These are phyloP conservation scores for Uria aalge DNA, from an alignment of 2,113 vertebrate genomes.

Conservation along the genomic window DNA sequence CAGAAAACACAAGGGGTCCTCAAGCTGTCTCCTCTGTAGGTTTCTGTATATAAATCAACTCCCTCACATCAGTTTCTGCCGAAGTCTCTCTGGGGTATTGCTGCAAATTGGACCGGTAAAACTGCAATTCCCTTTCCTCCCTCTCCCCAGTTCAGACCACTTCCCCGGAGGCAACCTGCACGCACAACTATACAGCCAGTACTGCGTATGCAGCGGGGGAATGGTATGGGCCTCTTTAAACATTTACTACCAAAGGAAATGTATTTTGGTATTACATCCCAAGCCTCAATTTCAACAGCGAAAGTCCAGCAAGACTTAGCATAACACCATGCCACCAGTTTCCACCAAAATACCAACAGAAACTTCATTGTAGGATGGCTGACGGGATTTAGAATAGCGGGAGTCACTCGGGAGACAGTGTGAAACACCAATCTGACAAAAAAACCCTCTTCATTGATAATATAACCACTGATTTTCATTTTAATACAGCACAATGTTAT, in stretches of 20 bases:
- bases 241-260: neutral
- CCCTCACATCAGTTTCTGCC: neutral
- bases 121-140: neutral
- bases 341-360: neutral
- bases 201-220: neutral
- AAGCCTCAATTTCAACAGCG: neutral
- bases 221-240: neutral
- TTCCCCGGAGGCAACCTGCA: neutral
- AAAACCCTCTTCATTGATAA: neutral
- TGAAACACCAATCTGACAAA: neutral
- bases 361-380: neutral
- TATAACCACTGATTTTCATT: neutral
- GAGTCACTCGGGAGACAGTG: too few relatives aligned
- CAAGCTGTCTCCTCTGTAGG: neutral
- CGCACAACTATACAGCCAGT: neutral
- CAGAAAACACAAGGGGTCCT: neutral
- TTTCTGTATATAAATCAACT: neutral
- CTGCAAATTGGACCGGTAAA: neutral
- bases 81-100: neutral
- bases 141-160: neutral
- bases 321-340: neutral
- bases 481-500: neutral
- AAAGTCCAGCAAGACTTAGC: neutral
- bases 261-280: neutral
- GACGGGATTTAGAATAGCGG: neutral